These are phyloP conservation scores for Seira sanloemensis DNA, from an alignment of 2,888 invertebrate genomes.

Conservation along the genomic window DNA sequence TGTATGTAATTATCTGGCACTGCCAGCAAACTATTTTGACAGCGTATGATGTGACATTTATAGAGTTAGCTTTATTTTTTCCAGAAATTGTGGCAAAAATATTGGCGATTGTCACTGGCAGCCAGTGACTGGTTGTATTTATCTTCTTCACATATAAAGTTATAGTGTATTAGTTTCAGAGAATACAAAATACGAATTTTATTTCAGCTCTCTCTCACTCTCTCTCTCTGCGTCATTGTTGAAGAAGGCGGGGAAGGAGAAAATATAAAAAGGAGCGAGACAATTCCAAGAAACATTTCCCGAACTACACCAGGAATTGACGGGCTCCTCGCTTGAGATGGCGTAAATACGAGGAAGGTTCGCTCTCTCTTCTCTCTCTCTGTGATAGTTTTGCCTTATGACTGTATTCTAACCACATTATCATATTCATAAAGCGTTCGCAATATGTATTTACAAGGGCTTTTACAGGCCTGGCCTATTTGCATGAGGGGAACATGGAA, in stretches of 20 bases:
- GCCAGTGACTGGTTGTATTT: no score
- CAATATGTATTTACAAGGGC: neutral
- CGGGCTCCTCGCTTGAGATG: neutral
- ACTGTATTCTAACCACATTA: neutral
- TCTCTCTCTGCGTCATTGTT: neutral
- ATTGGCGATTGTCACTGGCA: no score
- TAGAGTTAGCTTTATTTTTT: no score
- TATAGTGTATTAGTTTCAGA: no score
- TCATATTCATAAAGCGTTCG: neutral
- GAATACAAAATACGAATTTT: no score
- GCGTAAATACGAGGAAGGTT: neutral
- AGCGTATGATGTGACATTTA: no score
- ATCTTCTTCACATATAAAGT: no score
- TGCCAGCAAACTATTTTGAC: no score
- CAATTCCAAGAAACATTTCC: constrained; percentile 18
- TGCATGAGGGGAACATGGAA: neutral
- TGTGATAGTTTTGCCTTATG: neutral
- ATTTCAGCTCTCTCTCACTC: no score
- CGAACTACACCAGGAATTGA: neutral
- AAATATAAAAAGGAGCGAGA: constrained; percentile 2
- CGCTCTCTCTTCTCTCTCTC: no score
- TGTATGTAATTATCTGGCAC: no score
- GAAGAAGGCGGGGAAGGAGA: neutral
- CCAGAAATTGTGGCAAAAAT: no score
- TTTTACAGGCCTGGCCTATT: neutral